A percentile compares a stretch with the other conserved stretches of the same genome.
Evolutionary conservation across 2,113 vertebrate genomes (phyloP).

Genomic region (Gnathonemus longibarbis): DNA sequence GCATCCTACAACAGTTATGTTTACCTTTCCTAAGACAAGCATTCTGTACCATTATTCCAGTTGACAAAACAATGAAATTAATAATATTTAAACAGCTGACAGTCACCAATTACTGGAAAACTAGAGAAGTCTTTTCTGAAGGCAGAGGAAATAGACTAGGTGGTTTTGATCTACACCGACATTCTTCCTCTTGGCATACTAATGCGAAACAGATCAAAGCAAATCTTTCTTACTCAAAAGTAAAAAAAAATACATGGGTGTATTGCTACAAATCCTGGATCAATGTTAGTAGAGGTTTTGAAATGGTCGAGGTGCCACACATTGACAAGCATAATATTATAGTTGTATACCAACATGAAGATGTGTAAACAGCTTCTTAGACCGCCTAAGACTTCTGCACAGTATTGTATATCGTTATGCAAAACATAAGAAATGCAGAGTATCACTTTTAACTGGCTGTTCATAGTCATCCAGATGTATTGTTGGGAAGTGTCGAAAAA

Average conservation of each 20-base stretch:
- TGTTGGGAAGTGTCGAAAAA: background rate
- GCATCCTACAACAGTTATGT: background rate
- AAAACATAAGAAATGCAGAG: background rate
- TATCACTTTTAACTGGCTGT: background rate
- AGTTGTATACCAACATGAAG: background rate
- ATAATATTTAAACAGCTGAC: background rate
- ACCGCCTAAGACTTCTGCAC: background rate
- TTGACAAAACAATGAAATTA: background rate
- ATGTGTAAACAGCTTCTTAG: background rate
- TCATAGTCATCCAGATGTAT: too few species aligned
- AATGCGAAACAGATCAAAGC: background rate
- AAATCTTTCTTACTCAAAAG: background rate
- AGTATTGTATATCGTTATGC: background rate
- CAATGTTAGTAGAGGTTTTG: background rate
- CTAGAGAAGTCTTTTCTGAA: background rate
- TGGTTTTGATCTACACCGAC: background rate
- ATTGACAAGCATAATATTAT: background rate
- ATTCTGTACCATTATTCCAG: background rate
- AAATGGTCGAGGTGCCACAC: background rate
- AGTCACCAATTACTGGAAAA: conserved; percentile 5
- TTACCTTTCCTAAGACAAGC: background rate
- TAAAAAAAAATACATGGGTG: background rate
- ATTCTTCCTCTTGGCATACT: background rate
- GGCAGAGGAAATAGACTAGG: too few species aligned
- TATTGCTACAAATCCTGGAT: background rate